Conservation (phyloP, 2,888 invertebrate genomes). For the Thera obeliscata region DNA sequence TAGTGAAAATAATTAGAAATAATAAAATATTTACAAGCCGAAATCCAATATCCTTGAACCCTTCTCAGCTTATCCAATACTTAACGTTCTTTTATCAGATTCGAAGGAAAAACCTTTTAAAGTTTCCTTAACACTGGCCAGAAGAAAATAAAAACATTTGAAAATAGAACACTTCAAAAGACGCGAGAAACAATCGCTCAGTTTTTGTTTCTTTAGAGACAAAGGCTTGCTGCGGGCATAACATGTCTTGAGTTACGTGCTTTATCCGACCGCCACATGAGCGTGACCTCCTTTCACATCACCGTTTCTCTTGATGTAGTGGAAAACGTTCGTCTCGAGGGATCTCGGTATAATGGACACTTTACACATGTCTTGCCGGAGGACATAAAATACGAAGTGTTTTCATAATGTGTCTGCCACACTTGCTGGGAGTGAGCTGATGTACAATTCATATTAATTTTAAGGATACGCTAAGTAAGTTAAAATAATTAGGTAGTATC, state of each 20-base stretch:
- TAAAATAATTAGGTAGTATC: too few species aligned
- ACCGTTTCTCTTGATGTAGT: slow-evolving; percentile 40
- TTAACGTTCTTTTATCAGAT: slow-evolving; percentile 34
- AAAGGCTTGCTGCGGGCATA: slow-evolving; percentile 69
- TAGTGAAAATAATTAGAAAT: slow-evolving; percentile 21
- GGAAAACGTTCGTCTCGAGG: slow-evolving; percentile 41
- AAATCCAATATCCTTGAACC: slow-evolving; percentile 37
- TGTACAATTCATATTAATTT: too few species aligned
- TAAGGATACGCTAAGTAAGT: too few species aligned
- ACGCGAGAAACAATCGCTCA: slow-evolving; percentile 70
- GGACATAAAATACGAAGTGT: slow-evolving; percentile 69
- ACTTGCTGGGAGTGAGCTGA: background rate
- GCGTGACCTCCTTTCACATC: slow-evolving; percentile 48
- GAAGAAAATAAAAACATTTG: slow-evolving; percentile 43
- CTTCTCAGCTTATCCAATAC: slow-evolving; percentile 36
- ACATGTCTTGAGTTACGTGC: slow-evolving; percentile 64
- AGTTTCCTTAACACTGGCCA: slow-evolving; percentile 42
- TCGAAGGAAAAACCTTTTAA: slow-evolving; percentile 29
- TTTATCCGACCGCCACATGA: slow-evolving; percentile 58
- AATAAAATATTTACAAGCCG: slow-evolving; percentile 22
- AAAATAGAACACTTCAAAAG: slow-evolving; percentile 59
- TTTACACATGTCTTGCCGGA: slow-evolving; percentile 63
- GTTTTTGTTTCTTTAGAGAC: slow-evolving; percentile 65
- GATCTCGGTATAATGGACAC: slow-evolving; percentile 61
- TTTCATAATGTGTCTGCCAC: slow-evolving; percentile 48